Conservation (phyloP, 1,140 invertebrate species). For the Drosophila guanche region DNA sequence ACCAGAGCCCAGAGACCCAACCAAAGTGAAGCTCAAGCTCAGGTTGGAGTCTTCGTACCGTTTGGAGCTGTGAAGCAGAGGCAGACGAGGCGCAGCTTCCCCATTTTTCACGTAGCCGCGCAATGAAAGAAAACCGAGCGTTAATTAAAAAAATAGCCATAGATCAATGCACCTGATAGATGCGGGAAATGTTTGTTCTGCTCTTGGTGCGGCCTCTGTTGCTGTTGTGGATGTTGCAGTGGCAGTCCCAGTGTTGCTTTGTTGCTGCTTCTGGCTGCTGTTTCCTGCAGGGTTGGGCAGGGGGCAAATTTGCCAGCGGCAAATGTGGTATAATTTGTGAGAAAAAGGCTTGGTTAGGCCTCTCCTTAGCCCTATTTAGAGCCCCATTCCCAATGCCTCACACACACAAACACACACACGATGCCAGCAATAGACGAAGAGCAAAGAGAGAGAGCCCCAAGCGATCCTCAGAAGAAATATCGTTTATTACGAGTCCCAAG, state of each 20-base stretch:
- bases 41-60: constrained; percentile 1
- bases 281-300: background rate
- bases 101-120: constrained; percentile 64
- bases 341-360: constrained; percentile 40
- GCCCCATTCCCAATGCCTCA: constrained; percentile 15
- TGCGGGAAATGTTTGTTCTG: constrained; percentile 61
- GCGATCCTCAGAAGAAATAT: constrained; percentile 18
- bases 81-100: constrained; percentile 33
- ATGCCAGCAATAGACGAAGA: no score
- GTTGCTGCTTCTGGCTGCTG: constrained; percentile 8
- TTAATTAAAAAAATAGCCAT: constrained; percentile 82
- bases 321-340: constrained; percentile 66
- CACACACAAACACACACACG: no score
- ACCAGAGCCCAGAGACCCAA: background rate
- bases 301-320: constrained; percentile 48
- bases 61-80: no score
- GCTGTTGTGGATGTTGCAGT: constrained; percentile 28
- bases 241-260: constrained; percentile 10
- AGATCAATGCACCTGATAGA: constrained; percentile 81
- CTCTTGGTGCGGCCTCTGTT: constrained; percentile 6
- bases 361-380: constrained; percentile 50
- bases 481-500: background rate
- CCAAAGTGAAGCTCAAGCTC: constrained; percentile 34
- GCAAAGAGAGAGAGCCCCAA: constrained; percentile 39
- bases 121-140: constrained; percentile 79